Evolutionary conservation across 2,888 invertebrate species (phyloP), one percentile per base, ranked within the genome.

Genomic region (Penaeus monodon): DNA sequence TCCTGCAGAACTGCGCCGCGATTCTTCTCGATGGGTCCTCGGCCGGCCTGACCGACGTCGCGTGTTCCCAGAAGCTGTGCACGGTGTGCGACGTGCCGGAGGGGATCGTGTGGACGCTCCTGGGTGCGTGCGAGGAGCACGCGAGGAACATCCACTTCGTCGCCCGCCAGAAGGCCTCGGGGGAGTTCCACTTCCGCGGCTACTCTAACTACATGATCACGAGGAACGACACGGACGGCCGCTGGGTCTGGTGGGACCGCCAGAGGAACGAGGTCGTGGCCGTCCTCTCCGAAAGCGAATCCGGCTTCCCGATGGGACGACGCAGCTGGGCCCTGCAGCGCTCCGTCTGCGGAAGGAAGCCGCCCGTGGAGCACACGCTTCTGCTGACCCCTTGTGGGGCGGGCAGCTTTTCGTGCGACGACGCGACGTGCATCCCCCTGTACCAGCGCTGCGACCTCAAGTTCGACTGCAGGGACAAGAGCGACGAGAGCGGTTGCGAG

Each of bases 401-500:
- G 20, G 86, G 86, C 4, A 66, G 66, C 49, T 89, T 89, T 77
- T 86, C 89, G n/a, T 90, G 90, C 66, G 88, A 88, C 24, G 85
- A 87, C 33, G 84, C 87, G 22, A 85, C 88, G 14, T 90, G 90
- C 84, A 90, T 90, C 33, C 87, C 81, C 2, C 80, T 88, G 6
- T 83, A 63, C 66, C 88, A 88, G 78, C 81, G 88, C 4, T 90
- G 90, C 73, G 90, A 90, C 66, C 87, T 88, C 64, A 87, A 88
- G 80, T 86, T 86, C 27, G 88, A 90, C 66, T 90, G 90, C 38
- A 74, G 80, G 24, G 88, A 90, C 78, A 83, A 82, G 63, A 87
- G 87, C n/a, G 90, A 90, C 74, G 90, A 90, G 81, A 85, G 86
- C 20, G 84, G 88, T 24, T 90, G 90, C 70, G 80, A 86, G 64